A percentile compares a stretch with the other conserved stretches of the same genome.
phyloP scores from a whole-genome alignment of 2,888 invertebrate genomes.

The Hirtodrosophila confusa region DNA sequence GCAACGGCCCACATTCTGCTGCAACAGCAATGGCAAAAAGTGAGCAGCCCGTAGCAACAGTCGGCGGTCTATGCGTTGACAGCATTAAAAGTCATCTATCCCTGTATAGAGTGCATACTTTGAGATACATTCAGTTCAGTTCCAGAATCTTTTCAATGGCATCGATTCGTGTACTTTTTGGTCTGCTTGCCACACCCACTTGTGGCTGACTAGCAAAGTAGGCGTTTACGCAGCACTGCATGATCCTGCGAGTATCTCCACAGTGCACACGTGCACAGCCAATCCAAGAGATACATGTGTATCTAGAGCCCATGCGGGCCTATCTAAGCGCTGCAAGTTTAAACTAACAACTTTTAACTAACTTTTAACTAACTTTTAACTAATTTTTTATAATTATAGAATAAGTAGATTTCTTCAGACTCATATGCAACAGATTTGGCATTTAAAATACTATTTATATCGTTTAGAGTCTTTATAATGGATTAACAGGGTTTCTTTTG shows the following conservation, averaged over 20 bases:
- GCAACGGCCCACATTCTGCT: conserved; percentile 52
- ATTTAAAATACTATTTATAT: no score
- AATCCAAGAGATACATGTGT: conserved; percentile 17
- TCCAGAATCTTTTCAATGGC: conserved; percentile 20
- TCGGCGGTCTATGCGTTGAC: conserved; percentile 67
- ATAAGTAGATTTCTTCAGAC: no score
- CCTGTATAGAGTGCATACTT: conserved; percentile 23
- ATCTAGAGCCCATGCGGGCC: background rate
- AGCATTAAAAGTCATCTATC: conserved; percentile 63
- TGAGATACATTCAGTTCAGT: conserved; percentile 5
- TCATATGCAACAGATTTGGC: no score
- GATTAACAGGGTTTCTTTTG: no score
- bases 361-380: no score
- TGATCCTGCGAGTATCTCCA: conserved; percentile 15
- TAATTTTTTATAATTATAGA: no score
- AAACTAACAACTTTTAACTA: no score
- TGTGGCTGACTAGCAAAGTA: conserved; percentile 17
- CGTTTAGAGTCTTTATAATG: no score
- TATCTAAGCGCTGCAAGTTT: no score
- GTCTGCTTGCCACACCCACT: conserved; percentile 69
- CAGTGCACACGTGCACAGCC: conserved; percentile 17
- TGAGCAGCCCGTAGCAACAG: conserved; percentile 26
- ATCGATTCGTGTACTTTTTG: conserved; percentile 13
- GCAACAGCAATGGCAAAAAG: conserved; percentile 40
- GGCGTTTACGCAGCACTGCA: conserved; percentile 49